phyloP scores from a whole-genome alignment of 2,113 vertebrate genomes.

The Nerophis lumbriciformis region DNA sequence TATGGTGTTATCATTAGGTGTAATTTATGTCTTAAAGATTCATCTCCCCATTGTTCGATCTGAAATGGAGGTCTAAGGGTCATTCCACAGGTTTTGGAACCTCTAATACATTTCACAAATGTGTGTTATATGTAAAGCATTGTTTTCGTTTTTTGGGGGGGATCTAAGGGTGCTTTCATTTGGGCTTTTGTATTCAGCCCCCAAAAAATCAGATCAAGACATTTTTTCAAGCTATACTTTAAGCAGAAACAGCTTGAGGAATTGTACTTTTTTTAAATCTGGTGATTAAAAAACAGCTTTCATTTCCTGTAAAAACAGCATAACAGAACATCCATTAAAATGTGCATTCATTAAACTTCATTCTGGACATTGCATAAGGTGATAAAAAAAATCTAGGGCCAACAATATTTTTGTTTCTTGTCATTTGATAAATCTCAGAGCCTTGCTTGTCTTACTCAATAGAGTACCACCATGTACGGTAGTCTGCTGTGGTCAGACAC shows the following conservation, averaged over 20 bases:
- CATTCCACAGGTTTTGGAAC: constrained; percentile 90
- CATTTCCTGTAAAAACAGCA: constrained; percentile 45
- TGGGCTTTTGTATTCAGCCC: constrained; percentile 50
- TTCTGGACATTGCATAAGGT: constrained; percentile 43
- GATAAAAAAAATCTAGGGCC: constrained; percentile 37
- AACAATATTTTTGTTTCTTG: constrained; percentile 31
- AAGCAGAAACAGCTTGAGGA: constrained; percentile 56
- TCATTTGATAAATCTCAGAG: constrained; percentile 56
- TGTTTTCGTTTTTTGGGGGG: constrained; percentile 62
- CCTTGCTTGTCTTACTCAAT: constrained; percentile 68
- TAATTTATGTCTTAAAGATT: constrained; percentile 99
- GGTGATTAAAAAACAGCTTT: constrained; percentile 38
- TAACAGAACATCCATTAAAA: constrained; percentile 54
- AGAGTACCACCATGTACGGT: constrained; percentile 73
- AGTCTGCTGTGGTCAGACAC: constrained; percentile 75
- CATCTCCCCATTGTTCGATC: constrained; percentile 95
- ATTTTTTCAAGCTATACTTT: constrained; percentile 59
- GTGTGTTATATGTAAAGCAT: constrained; percentile 76
- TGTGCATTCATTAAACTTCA: constrained; percentile 57
- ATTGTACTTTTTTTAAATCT: constrained; percentile 62
- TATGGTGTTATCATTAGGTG: constrained; percentile 99
- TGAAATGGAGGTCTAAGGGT: constrained; percentile 95
- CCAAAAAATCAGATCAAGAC: constrained; percentile 65
- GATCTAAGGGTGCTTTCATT: constrained; percentile 71
- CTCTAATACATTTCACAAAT: constrained; percentile 68